These are phyloP conservation scores for Esox niger DNA, from an alignment of 2,113 vertebrate species.

Conservation along the genomic window DNA sequence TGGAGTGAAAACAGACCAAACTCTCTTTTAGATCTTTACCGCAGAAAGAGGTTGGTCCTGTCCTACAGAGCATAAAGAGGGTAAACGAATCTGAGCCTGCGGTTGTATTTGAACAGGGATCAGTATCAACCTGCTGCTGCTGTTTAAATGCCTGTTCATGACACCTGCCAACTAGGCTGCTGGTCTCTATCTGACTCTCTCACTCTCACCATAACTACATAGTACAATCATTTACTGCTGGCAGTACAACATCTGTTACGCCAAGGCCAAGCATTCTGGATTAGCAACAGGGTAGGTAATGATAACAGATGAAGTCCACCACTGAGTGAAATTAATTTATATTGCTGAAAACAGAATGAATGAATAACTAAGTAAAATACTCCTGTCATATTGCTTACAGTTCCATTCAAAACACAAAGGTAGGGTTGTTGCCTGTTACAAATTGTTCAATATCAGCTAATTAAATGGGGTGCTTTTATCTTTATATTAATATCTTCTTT, in stretches of 20 bases:
- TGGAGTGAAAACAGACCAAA: constrained; percentile 33
- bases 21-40: constrained; percentile 27
- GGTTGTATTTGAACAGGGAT: constrained; percentile 63
- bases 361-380: background rate
- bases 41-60: constrained; percentile 53
- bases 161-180: constrained; percentile 50
- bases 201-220: background rate
- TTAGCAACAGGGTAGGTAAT: background rate
- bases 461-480: background rate
- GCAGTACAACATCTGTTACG: background rate
- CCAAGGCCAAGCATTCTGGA: background rate
- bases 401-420: background rate
- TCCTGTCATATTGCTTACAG: background rate
- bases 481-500: background rate
- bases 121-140: constrained; percentile 49
- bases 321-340: background rate
- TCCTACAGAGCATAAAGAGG: constrained; percentile 34
- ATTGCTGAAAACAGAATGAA: background rate
- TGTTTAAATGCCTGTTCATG: constrained; percentile 34
- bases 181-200: background rate
- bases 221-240: background rate
- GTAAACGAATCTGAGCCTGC: constrained; percentile 23
- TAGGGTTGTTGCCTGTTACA: background rate
- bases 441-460: background rate
- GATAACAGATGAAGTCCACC: background rate